Base-by-base conservation (phyloP, 2,113 vertebrate genomes). In the Alosa alosa region DNA sequence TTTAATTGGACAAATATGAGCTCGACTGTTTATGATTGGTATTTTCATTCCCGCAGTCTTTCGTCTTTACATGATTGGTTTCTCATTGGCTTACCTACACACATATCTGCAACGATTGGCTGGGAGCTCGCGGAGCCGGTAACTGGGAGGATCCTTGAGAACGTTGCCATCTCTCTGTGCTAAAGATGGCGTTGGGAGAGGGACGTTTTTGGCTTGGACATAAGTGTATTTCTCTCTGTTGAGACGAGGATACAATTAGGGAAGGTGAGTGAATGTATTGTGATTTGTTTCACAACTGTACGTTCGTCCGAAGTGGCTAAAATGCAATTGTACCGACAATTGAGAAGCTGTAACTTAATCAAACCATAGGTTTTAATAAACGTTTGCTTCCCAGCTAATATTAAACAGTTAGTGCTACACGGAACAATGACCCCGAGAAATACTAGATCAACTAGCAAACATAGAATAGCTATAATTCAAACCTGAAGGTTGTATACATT, bases 141-240 rank as follows among this genome's bases (percentile, higher is more conserved):
- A 68, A 68, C 64, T 68, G 64, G 64, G 64, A 68, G 64, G 64
- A 31, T 68, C 22, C 8, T 68, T 25, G 64, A 68, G 6, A 11
- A 68, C 25, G 25, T 68, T 68, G n/a, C 64, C 31, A 68, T n/a
- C n/a, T 3, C 64, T 83, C 86, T 92, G 83, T 90, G 86, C 88
- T 90, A 91, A 95, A 95, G 94, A 95, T 95, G 94, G 94, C 94
- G 92, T 89, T n/a, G 84, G 81, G 83, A 49, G n/a, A 44, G 17
- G 84, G 78, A 31, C 64, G 64, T 1, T 10, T 68, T 68, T 25
- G 64, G 64, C 64, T 68, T 68, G n/a, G 25, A n/a, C 6, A 68
- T 5, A 68, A 68, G 64, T 68, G 13, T 68, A 68, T 68, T 68
- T 25, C 15, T 68, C 31, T 68, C 64, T 68, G 64, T 31, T n/a